Base-by-base conservation (phyloP, 2,888 invertebrate genomes). In the Ochropacha duplaris region DNA sequence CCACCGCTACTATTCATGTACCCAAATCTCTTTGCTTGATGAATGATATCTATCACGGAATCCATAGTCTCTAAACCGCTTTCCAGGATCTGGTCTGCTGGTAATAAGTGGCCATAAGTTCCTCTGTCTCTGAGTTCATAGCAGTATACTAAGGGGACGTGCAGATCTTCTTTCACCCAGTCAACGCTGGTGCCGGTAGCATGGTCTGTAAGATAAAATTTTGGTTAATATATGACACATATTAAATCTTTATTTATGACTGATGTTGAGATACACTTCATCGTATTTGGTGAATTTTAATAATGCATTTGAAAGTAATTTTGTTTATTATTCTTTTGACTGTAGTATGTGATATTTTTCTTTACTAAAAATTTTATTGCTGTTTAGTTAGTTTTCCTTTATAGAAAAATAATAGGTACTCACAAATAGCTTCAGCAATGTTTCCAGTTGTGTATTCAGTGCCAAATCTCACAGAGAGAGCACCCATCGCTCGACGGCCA, bases 121-220 rank as follows among this genome's bases (percentile, higher is more conserved):
- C 96, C 96, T 4, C 76, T 92, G 71, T 97, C 97, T 0, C 96
- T 88, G 1, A 96, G 89, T 81, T 97, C 96, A 58, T 96, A 95
- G 1, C 95, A 95, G 79, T 95, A 96, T 0, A 94, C 90, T 19
- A 96, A 88, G 9, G 95, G 95, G 0, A 95, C 93, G 2, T 94
- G 88, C 0, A 94, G 87, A 0, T 82, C 90, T 0, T 94, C 96
- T 73, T 96, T 96, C 0, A 95, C 96, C 96, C 96, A 97, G 74
- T 98, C 97, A 51, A 95, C 81, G 54, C 95, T 96, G 6, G 94
- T 93, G 0, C 96, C 96, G 4, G 94, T 93, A 0, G 96, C 95
- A 0, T 88, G 72, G 74, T 95, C 95, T 95, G 76, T 6, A 76
- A 78, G 22, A 31, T 16, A 31, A n/a, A 36, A 0, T 31, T 12